A percentile compares a stretch with the other conserved stretches of the same genome.
phyloP scores from a whole-genome alignment of 2,113 vertebrate genomes.

The Entosphenus tridentatus region DNA sequence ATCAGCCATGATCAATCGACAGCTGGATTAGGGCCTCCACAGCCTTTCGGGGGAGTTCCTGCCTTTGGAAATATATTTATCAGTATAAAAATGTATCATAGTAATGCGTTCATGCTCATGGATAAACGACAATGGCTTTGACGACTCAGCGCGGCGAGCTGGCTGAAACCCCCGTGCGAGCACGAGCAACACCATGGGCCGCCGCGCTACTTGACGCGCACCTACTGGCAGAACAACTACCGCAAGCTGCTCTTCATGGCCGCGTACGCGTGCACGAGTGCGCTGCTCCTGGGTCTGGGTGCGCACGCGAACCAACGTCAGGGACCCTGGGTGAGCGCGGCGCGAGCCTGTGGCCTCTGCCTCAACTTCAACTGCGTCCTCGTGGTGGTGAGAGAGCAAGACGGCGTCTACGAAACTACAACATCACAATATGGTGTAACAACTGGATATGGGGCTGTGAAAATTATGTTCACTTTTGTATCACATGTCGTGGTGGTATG shows the following conservation, averaged over 20 bases:
- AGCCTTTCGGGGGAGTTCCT: too few species aligned
- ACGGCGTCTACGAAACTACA: too few species aligned
- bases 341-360: slow-evolving; percentile 50
- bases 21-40: too few species aligned
- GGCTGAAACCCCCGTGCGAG: slow-evolving; percentile 33
- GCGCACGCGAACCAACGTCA: slow-evolving; percentile 17
- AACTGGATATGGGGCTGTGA: too few species aligned
- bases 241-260: slow-evolving; percentile 33
- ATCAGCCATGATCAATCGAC: too few species aligned
- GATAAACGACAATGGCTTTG: too few species aligned
- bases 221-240: slow-evolving; percentile 44
- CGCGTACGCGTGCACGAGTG: slow-evolving; percentile 19
- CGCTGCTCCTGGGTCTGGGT: slow-evolving; percentile 30
- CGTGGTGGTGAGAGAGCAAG: slow-evolving; percentile 26
- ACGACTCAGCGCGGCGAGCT: slow-evolving; percentile 33
- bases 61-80: too few species aligned
- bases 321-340: slow-evolving; percentile 26
- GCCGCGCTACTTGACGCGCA: slow-evolving; percentile 25
- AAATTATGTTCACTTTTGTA: too few species aligned
- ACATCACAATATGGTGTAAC: too few species aligned
- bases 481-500: too few species aligned
- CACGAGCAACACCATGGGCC: slow-evolving; percentile 13
- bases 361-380: slow-evolving; percentile 69
- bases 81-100: too few species aligned
- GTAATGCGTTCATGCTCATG: too few species aligned